Percentiles rank a stretch among this genome's conserved stretches.
phyloP scores from a whole-genome alignment of 2,113 vertebrate genomes.

The Thunnus maccoyii region DNA sequence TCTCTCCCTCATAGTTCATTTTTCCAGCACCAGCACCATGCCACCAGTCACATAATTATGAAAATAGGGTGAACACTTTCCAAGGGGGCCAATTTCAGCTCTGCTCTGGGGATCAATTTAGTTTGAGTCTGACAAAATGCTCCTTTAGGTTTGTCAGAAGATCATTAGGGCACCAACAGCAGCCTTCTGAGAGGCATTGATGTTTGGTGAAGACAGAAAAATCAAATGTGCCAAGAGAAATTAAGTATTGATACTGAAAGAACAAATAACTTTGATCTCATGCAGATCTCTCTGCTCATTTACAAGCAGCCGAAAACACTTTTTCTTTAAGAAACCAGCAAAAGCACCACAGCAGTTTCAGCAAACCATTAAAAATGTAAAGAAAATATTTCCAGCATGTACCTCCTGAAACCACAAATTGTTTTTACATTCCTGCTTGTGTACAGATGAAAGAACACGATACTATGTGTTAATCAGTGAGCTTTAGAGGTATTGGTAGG shows the following conservation, averaged over 20 bases:
- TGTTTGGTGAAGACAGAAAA: background rate
- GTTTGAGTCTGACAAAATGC: constrained; percentile 6
- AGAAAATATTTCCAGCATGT: too few species aligned
- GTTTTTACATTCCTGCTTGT: too few species aligned
- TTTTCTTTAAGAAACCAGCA: background rate
- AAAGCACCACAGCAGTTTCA: background rate
- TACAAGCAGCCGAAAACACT: background rate
- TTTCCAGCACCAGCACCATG: background rate
- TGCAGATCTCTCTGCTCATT: background rate
- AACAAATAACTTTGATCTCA: background rate
- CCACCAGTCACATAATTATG: constrained; percentile 20
- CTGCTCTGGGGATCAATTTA: constrained; percentile 22
- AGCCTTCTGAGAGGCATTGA: background rate
- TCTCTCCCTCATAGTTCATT: constrained; percentile 3
- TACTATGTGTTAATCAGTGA: too few species aligned
- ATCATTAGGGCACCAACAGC: background rate
- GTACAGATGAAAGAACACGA: too few species aligned
- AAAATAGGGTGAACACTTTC: constrained; percentile 21
- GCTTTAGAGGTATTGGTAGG: too few species aligned
- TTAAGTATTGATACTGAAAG: background rate
- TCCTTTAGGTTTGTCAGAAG: background rate
- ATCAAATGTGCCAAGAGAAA: background rate
- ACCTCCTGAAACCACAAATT: too few species aligned
- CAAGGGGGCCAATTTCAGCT: constrained; percentile 1
- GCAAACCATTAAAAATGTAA: too few species aligned